These are phyloP conservation scores for Haliaeetus leucogaster DNA, from an alignment of 2,113 vertebrate species.

Conservation along the genomic window DNA sequence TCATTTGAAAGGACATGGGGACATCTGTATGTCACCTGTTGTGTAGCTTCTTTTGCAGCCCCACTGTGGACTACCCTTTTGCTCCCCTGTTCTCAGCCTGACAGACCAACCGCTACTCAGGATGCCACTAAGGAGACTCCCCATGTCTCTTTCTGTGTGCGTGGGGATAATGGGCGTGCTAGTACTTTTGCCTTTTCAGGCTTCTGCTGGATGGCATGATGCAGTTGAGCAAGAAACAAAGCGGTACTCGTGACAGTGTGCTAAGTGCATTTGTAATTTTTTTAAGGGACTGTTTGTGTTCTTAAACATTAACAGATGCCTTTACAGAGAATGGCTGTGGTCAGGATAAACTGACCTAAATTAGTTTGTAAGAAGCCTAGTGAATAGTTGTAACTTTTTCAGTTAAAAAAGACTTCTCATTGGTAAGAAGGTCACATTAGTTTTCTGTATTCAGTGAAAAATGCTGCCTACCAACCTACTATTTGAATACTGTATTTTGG, in stretches of 20 bases:
- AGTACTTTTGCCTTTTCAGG: background rate
- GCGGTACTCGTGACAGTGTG: background rate
- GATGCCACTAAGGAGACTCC: background rate
- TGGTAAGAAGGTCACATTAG: background rate
- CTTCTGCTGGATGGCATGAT: background rate
- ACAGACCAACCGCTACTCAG: rapidly evolving
- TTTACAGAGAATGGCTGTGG: background rate
- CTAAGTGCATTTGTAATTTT: background rate
- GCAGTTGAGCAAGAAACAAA: background rate
- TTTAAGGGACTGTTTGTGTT: background rate
- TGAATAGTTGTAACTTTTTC: background rate
- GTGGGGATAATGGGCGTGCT: background rate
- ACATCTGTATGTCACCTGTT: background rate
- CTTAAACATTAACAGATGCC: background rate
- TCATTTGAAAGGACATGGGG: background rate
- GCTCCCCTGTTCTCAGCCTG: background rate
- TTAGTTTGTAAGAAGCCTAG: background rate
- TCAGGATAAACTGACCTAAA: background rate
- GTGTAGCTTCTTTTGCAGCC: background rate
- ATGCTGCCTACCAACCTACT: background rate
- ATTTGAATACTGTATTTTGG: background rate
- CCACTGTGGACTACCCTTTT: background rate
- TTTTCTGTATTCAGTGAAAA: background rate
- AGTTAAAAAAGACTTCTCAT: background rate
- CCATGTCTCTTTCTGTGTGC: rapidly evolving